Conservation (phyloP, 2,113 vertebrate species). For the Sylvia atricapilla region DNA sequence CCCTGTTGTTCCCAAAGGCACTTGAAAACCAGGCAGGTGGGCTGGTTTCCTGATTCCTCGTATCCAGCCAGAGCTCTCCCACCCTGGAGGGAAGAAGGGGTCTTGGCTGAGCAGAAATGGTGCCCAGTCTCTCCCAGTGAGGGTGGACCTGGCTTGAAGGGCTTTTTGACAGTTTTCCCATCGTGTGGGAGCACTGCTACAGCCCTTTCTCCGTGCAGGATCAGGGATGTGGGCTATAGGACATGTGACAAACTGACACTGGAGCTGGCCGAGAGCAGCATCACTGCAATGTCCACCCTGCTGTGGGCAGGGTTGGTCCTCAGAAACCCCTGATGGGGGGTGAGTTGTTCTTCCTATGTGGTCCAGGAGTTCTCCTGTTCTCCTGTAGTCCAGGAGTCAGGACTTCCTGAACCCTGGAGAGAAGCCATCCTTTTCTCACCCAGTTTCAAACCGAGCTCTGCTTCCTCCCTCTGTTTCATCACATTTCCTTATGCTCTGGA, state of each 20-base stretch:
- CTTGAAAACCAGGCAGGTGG: neutral
- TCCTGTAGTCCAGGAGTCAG: neutral
- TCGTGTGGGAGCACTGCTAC: neutral
- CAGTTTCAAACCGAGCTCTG: neutral
- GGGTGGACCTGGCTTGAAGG: neutral
- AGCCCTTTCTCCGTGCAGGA: neutral
- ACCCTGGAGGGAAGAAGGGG: neutral
- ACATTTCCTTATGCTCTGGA: neutral
- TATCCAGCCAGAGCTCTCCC: neutral
- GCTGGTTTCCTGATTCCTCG: neutral
- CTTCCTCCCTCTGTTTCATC: neutral
- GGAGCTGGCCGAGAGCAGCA: neutral
- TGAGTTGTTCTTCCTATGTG: neutral
- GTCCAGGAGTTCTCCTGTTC: too few relatives aligned
- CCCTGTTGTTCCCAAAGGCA: neutral
- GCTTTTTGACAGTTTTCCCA: neutral
- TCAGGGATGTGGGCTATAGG: neutral
- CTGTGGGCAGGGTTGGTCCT: neutral
- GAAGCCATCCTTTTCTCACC: neutral
- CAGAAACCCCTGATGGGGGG: neutral
- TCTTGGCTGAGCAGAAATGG: neutral
- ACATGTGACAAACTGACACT: neutral
- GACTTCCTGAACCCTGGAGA: neutral
- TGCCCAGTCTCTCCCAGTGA: accelerated
- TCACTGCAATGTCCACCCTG: neutral